These are phyloP conservation scores for Chrysogorgia sp. DNA, from an alignment of 92 coral and sea anemone genomes.

Conservation along the genomic window DNA sequence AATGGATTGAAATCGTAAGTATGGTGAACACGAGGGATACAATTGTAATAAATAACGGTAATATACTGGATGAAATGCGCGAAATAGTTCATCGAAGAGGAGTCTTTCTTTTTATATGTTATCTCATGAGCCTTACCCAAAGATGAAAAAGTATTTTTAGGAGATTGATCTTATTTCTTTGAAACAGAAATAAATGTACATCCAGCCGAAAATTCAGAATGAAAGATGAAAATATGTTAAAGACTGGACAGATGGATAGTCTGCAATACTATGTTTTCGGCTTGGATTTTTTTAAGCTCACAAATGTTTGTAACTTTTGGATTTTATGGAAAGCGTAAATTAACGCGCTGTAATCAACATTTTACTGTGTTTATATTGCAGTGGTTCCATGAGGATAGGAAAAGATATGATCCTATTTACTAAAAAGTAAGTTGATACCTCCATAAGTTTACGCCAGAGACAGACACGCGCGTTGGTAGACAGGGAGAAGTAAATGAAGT, in stretches of 20 bases:
- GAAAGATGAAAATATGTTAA: too few relatives aligned
- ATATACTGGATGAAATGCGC: too few relatives aligned
- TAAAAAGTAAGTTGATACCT: constrained; percentile 75
- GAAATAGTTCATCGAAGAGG: neutral
- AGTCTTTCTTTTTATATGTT: too few relatives aligned
- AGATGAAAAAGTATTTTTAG: too few relatives aligned
- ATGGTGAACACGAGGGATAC: neutral
- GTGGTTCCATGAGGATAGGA: constrained; percentile 96
- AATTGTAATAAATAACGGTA: neutral
- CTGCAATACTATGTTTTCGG: neutral
- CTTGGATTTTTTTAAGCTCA: too few relatives aligned
- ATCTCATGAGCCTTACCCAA: too few relatives aligned
- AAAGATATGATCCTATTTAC: constrained; percentile 92
- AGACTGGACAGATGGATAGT: neutral
- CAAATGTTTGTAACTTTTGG: too few relatives aligned
- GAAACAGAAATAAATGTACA: neutral
- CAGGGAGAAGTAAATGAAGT: too few relatives aligned
- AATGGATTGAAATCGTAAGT: constrained; percentile 97
- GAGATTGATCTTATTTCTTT: neutral
- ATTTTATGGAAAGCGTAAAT: too few relatives aligned
- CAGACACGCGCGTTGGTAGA: too few relatives aligned
- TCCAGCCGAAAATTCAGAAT: neutral
- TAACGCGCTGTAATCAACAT: neutral
- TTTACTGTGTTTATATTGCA: constrained; percentile 37
- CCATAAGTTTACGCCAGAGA: too few relatives aligned